phyloP scores from a whole-genome alignment of 2,888 invertebrate genomes.

The Troilus luridus region DNA sequence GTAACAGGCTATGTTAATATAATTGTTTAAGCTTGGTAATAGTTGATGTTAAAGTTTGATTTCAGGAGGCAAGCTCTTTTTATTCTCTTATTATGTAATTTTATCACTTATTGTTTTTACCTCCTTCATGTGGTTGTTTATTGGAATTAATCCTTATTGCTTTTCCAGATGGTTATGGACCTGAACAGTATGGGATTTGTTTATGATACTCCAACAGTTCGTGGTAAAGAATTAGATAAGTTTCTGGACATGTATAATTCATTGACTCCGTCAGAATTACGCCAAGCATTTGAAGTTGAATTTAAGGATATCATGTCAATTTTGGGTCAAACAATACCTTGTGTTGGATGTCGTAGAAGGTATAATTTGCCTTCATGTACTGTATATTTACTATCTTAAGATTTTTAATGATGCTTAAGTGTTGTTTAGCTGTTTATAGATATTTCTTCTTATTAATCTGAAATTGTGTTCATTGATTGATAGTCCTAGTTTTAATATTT shows the following conservation, averaged over 20 bases:
- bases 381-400: too few relatives aligned
- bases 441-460: not conserved
- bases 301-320: conserved; percentile 87
- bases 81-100: not conserved
- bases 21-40: not conserved
- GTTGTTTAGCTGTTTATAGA: not conserved
- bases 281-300: conserved; percentile 85
- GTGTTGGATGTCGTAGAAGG: conserved; percentile 95
- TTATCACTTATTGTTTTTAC: not conserved
- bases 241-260: conserved; percentile 87
- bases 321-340: conserved; percentile 91
- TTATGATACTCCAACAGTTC: conserved; percentile 84
- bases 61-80: not conserved
- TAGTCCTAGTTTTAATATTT: not conserved
- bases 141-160: conserved; percentile 64
- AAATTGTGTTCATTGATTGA: not conserved
- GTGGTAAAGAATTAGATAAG: conserved; percentile 87
- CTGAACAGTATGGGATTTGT: conserved; percentile 87
- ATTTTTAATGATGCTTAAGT: not conserved
- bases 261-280: conserved; percentile 83
- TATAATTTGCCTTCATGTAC: conserved; percentile 68
- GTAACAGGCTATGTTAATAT: not conserved
- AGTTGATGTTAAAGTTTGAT: not conserved
- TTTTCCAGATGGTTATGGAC: conserved; percentile 91
- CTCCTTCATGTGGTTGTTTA: not conserved